Evolutionary conservation across 2,113 vertebrate species (phyloP).

Genomic region (Petaurus breviceps): DNA sequence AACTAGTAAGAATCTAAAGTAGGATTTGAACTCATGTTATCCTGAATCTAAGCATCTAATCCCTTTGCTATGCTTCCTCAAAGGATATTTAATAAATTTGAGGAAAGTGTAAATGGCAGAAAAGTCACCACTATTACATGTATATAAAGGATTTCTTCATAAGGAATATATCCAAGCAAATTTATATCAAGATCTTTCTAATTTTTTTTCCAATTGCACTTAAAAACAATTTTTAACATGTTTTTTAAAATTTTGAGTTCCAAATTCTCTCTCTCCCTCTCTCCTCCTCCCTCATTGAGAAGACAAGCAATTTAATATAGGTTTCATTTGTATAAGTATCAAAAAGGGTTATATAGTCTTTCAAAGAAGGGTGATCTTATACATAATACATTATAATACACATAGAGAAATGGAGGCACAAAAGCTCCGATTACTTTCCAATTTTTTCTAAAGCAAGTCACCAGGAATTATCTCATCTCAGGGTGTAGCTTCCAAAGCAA

Average conservation of each 20-base stretch:
- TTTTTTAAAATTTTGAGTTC: not conserved
- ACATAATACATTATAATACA: not conserved
- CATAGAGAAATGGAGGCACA: not conserved
- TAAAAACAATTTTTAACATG: too few species aligned
- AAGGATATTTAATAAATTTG: not conserved
- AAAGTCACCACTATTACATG: not conserved
- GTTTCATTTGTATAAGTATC: not conserved
- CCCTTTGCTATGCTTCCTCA: not conserved
- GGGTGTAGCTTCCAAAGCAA: constrained; percentile 6
- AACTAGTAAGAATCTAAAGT: too few species aligned
- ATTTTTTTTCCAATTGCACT: not conserved
- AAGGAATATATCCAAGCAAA: not conserved
- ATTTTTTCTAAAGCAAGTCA: not conserved
- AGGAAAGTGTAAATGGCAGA: not conserved
- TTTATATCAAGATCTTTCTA: not conserved
- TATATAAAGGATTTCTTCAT: not conserved
- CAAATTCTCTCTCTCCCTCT: not conserved
- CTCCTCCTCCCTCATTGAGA: not conserved
- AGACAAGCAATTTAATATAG: not conserved
- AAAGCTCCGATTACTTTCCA: not conserved
- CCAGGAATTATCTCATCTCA: constrained; percentile 41
- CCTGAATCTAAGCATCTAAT: too few species aligned
- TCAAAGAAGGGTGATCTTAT: not conserved
- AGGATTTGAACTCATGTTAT: too few species aligned
- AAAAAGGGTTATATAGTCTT: not conserved